Percentiles rank a stretch among this genome's conserved stretches.
Conservation (phyloP, 1,140 invertebrate genomes). For the Orchestia grillus region DNA sequence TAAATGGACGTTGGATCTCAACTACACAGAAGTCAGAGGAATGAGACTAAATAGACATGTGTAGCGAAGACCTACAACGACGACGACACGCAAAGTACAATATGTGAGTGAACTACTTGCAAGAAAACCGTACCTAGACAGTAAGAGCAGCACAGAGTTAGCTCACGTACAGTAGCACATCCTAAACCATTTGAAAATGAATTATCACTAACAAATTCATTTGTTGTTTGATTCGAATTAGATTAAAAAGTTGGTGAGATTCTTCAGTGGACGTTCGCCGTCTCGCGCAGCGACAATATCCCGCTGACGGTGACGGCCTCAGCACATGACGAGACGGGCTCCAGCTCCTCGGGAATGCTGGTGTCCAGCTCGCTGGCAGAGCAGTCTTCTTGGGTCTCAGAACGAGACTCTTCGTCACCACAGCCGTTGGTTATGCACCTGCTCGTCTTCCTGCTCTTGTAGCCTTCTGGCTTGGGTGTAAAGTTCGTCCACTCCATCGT, state of each 20-base stretch:
- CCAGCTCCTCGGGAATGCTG: conserved; percentile 14
- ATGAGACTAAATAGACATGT: background rate
- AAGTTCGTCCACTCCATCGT: conserved; percentile 79
- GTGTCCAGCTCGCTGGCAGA: conserved; percentile 48
- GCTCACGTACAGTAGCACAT: background rate
- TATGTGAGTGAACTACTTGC: background rate
- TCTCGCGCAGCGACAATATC: background rate
- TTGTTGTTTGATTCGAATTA: background rate
- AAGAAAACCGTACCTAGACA: background rate
- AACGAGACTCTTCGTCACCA: conserved; percentile 34
- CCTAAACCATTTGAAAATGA: background rate
- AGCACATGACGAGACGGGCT: background rate
- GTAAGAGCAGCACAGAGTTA: background rate
- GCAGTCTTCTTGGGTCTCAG: conserved; percentile 14
- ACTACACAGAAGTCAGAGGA: background rate
- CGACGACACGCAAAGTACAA: background rate
- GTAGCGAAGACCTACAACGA: background rate
- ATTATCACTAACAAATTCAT: background rate
- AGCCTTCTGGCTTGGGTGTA: conserved; percentile 65
- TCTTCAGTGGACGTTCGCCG: conserved; percentile 33
- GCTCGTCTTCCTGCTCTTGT: conserved; percentile 45
- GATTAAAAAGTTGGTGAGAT: conserved; percentile 8
- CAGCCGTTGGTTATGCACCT: background rate
- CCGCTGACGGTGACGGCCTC: background rate
- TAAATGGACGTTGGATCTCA: background rate